phyloP scores from a whole-genome alignment of 1,140 invertebrate species.

The Calliphora vicina region DNA sequence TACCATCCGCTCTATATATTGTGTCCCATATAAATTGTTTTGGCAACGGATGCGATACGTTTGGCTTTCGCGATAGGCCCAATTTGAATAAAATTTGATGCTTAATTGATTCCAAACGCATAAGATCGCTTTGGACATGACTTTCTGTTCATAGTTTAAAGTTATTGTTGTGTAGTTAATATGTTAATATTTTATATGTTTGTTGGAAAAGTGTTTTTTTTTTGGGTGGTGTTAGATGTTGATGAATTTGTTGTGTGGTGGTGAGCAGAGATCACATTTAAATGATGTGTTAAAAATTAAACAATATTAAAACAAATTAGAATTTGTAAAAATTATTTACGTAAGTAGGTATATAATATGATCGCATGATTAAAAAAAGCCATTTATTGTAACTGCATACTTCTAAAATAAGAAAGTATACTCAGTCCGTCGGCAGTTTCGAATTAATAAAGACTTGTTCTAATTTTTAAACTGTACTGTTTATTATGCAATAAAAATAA shows the following conservation, averaged over 20 bases:
- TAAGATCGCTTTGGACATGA: slow-evolving; percentile 64
- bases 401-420: too few relatives aligned
- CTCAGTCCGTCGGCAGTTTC: too few relatives aligned
- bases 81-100: slow-evolving; percentile 79
- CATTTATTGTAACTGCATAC: too few relatives aligned
- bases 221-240: slow-evolving; percentile 47
- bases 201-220: slow-evolving; percentile 42
- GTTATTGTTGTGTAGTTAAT: slow-evolving; percentile 47
- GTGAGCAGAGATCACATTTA: background rate
- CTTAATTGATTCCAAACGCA: slow-evolving; percentile 79
- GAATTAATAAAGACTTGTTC: too few relatives aligned
- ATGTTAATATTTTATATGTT: slow-evolving; percentile 44
- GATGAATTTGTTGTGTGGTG: slow-evolving; percentile 38
- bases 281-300: background rate
- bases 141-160: slow-evolving; percentile 34
- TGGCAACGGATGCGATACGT: slow-evolving; percentile 73
- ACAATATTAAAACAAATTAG: background rate
- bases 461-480: too few relatives aligned
- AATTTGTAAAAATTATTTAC: slow-evolving; percentile 39
- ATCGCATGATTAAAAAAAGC: too few relatives aligned
- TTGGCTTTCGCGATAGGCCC: slow-evolving; percentile 73
- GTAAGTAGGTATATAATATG: too few relatives aligned
- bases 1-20: slow-evolving; percentile 69
- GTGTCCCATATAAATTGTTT: slow-evolving; percentile 75
- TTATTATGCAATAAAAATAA: too few relatives aligned